Evolutionary conservation across 1,140 invertebrate genomes (phyloP).

Genomic region (Agrypnia vestita): DNA sequence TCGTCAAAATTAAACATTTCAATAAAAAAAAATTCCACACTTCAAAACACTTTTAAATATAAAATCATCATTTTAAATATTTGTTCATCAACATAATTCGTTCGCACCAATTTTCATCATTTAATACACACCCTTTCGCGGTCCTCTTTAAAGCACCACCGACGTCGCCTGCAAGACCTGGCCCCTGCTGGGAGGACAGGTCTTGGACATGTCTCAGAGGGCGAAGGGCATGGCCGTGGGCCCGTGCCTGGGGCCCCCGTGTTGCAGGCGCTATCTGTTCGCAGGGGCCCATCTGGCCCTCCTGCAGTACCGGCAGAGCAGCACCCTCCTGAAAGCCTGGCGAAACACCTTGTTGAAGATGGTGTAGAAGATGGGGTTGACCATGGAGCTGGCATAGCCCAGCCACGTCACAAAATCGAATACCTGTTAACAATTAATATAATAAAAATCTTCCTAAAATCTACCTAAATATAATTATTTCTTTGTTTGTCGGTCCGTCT

Average conservation of each 20-base stretch:
- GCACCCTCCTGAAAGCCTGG: slow-evolving; percentile 90
- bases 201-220: slow-evolving; percentile 43
- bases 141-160: slow-evolving; percentile 23
- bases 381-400: slow-evolving; percentile 93
- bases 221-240: slow-evolving; percentile 52
- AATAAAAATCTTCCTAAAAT: not conserved
- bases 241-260: slow-evolving; percentile 68
- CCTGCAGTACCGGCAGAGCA: slow-evolving; percentile 83
- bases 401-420: slow-evolving; percentile 92
- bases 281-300: slow-evolving; percentile 74
- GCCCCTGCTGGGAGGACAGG: not conserved
- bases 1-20: no score
- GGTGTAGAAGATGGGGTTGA: slow-evolving; percentile 96
- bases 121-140: no score
- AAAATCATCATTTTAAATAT: no score
- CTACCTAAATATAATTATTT: no score
- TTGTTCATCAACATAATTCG: no score
- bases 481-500: no score
- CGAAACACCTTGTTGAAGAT: slow-evolving; percentile 96
- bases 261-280: slow-evolving; percentile 69
- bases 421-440: slow-evolving; percentile 64
- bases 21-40: no score
- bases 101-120: no score
- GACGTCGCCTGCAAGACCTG: slow-evolving; percentile 19
- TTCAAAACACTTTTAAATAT: no score